Evolutionary conservation across 2,797 vertebrate species (phyloP).

Genomic region (Rhadinocentrus ornatus): DNA sequence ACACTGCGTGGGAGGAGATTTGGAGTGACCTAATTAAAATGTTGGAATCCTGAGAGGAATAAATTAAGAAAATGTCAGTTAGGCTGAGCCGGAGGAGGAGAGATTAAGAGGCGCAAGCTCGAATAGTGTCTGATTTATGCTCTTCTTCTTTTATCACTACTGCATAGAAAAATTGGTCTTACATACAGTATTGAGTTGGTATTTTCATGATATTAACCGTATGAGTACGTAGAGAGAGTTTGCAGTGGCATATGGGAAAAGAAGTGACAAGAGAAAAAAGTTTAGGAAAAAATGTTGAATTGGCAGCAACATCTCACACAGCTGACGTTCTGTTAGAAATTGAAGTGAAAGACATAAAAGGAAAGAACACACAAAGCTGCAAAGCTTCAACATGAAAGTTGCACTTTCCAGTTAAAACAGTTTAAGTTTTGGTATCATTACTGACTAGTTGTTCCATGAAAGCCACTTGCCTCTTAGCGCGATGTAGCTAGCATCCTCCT

Average conservation of each 20-base stretch:
- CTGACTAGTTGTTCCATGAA: slow-evolving; percentile 13
- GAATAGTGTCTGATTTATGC: slow-evolving; percentile 71
- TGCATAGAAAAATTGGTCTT: slow-evolving; percentile 55
- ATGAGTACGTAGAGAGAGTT: slow-evolving; percentile 1
- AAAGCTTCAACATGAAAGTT: slow-evolving; percentile 42
- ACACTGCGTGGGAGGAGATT: slow-evolving; percentile 77
- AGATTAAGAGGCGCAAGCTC: slow-evolving; percentile 76
- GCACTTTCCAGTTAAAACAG: slow-evolving; percentile 28
- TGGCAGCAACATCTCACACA: slow-evolving; percentile 14
- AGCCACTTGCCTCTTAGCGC: slow-evolving; percentile 27
- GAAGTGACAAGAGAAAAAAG: slow-evolving; percentile 14
- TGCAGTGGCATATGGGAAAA: not conserved
- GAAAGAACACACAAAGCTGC: slow-evolving; percentile 15
- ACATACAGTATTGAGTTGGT: slow-evolving; percentile 20
- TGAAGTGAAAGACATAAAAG: slow-evolving; percentile 29
- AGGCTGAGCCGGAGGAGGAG: slow-evolving; percentile 77
- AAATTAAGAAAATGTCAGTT: slow-evolving; percentile 84
- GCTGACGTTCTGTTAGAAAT: slow-evolving; percentile 27
- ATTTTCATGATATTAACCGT: slow-evolving; percentile 30
- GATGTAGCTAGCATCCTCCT: slow-evolving; percentile 27
- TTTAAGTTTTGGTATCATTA: slow-evolving; percentile 45
- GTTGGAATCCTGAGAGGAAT: slow-evolving; percentile 80
- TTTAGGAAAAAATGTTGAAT: slow-evolving; percentile 8
- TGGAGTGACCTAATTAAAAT: slow-evolving; percentile 84
- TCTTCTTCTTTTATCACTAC: slow-evolving; percentile 54